These are phyloP conservation scores for Phymorhynchus buccinoides DNA, from an alignment of 1,140 invertebrate species.

Conservation along the genomic window DNA sequence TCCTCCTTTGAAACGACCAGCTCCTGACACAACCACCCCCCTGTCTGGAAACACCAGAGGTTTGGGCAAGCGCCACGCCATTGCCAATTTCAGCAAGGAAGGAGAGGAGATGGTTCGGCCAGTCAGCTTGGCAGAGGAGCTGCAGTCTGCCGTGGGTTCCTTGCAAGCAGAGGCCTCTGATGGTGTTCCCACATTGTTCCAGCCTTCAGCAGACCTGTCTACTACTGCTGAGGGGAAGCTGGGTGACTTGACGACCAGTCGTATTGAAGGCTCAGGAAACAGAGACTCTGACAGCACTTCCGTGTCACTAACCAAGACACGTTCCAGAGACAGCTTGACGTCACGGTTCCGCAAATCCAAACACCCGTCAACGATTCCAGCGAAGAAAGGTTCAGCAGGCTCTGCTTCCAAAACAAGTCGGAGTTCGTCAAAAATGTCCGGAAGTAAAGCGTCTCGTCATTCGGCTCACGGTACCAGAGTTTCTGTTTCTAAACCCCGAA, in stretches of 20 bases:
- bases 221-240: neutral
- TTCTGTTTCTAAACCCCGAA: neutral
- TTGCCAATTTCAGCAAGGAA: neutral
- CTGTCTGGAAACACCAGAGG: neutral
- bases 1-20: neutral
- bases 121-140: neutral
- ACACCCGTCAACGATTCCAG: neutral
- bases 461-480: neutral
- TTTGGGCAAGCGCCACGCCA: neutral
- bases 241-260: neutral
- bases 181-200: neutral
- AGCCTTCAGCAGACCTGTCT: no score
- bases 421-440: no score
- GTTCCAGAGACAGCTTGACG: neutral
- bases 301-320: neutral
- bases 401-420: neutral
- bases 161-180: neutral
- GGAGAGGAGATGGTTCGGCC: neutral
- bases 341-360: constrained; percentile 1
- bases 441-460: neutral
- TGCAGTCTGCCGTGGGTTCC: neutral
- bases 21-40: neutral
- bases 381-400: neutral
- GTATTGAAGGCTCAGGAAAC: neutral
- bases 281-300: neutral